Percentiles rank a stretch among this genome's conserved stretches.
Conservation (phyloP, 2,113 vertebrate species). For the Colistium nudipinnis region DNA sequence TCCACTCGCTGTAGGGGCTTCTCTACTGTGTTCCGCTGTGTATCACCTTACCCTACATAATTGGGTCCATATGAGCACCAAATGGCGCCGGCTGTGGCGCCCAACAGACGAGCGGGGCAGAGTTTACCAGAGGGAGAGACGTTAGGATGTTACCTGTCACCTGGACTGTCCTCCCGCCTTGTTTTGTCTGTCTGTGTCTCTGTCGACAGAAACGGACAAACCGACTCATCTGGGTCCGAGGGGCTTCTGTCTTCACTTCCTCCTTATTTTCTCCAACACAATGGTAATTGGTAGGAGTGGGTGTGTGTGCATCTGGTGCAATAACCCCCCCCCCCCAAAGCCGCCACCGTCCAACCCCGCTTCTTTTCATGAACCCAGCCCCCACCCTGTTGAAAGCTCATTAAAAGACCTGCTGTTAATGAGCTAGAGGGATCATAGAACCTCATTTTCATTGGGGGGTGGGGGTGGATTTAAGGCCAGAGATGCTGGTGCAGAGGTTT, state of each 20-base stretch:
- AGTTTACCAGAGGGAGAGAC: constrained; percentile 59
- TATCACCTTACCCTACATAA: constrained; percentile 83
- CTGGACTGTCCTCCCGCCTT: constrained; percentile 34
- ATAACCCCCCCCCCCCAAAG: constrained; percentile 48
- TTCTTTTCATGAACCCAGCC: constrained; percentile 73
- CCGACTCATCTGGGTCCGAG: constrained; percentile 51
- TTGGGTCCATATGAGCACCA: constrained; percentile 76
- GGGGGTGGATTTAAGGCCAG: constrained; percentile 55
- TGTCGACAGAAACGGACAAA: constrained; percentile 57
- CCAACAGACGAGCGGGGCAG: constrained; percentile 36
- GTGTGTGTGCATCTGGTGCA: constrained; percentile 81
- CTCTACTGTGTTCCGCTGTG: constrained; percentile 51
- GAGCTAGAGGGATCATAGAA: constrained; percentile 85
- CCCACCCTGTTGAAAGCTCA: constrained; percentile 83
- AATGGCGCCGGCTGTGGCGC: constrained; percentile 70
- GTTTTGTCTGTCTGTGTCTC: constrained; percentile 45
- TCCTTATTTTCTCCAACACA: constrained; percentile 67
- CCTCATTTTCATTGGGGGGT: constrained; percentile 77
- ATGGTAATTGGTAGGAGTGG: constrained; percentile 81
- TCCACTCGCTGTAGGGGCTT: constrained; percentile 68
- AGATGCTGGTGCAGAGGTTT: constrained; percentile 79
- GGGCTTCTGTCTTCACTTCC: constrained; percentile 62
- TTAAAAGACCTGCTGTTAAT: constrained; percentile 86
- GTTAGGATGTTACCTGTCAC: constrained; percentile 57
- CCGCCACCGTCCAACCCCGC: constrained; percentile 27